Percentiles rank a stretch among this genome's conserved stretches.
These are phyloP conservation scores for Elysia crispata DNA, from an alignment of 2,888 invertebrate genomes.

Conservation along the genomic window DNA sequence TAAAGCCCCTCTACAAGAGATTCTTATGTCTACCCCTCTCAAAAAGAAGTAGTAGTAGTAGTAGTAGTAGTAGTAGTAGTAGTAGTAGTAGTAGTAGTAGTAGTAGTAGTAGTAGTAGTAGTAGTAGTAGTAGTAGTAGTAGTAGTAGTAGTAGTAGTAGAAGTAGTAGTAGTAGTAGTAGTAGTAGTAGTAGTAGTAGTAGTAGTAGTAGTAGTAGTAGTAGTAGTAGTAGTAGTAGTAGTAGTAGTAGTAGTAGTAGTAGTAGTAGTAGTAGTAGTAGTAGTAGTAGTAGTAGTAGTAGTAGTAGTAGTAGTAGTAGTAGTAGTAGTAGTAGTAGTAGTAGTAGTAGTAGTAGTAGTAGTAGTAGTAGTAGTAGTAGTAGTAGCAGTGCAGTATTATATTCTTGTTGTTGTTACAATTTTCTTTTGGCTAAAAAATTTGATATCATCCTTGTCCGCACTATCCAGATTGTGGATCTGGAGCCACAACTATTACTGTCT, in stretches of 20 bases:
- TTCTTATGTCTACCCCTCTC: too few species aligned
- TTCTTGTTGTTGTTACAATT: too few species aligned
- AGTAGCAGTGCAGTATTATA: too few species aligned
- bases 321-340: slow-evolving; percentile 34
- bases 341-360: slow-evolving; percentile 33
- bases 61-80: slow-evolving; percentile 22
- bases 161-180: neutral
- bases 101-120: slow-evolving; percentile 34
- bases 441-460: too few species aligned
- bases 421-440: too few species aligned
- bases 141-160: slow-evolving; percentile 15
- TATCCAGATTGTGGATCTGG: too few species aligned
- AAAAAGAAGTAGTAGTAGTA: too few species aligned
- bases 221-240: slow-evolving; percentile 9
- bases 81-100: slow-evolving; percentile 34
- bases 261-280: slow-evolving; percentile 9
- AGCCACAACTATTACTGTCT: too few species aligned
- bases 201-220: slow-evolving; percentile 9
- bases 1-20: too few species aligned
- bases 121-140: slow-evolving; percentile 33
- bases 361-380: slow-evolving; percentile 31
- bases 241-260: slow-evolving; percentile 9
- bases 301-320: slow-evolving; percentile 34
- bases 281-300: slow-evolving; percentile 11
- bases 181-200: slow-evolving; percentile 9